Percentiles rank a stretch among this genome's conserved stretches.
These are phyloP conservation scores for Tetrao urogallus DNA, from an alignment of 2,113 vertebrate genomes.

Conservation along the genomic window DNA sequence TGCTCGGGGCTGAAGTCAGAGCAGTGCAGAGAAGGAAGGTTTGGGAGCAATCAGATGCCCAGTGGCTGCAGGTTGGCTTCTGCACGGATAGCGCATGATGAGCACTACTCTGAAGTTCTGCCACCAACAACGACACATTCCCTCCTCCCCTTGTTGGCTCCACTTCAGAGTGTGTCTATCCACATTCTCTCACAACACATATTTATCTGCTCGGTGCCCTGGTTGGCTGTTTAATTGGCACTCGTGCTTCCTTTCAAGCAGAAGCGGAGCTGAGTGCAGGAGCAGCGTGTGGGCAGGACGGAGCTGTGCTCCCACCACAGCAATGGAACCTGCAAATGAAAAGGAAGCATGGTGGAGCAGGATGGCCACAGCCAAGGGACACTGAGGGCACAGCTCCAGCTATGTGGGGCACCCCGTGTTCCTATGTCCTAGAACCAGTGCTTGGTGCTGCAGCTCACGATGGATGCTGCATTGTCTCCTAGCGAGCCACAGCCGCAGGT, in stretches of 20 bases:
- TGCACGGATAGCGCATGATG: not conserved
- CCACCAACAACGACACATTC: constrained; percentile 38
- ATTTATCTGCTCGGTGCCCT: constrained; percentile 49
- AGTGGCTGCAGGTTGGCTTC: not conserved
- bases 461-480: not conserved
- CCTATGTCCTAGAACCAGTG: rapidly evolving
- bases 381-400: not conserved
- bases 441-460: rapidly evolving
- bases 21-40: not conserved
- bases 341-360: not conserved
- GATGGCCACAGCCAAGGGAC: not conserved
- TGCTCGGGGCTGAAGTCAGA: not conserved
- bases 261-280: not conserved
- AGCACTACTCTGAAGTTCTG: not conserved
- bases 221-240: constrained; percentile 49
- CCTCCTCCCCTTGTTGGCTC: constrained; percentile 36
- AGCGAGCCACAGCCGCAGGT: not conserved
- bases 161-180: constrained; percentile 36
- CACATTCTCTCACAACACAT: constrained; percentile 4
- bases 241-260: constrained; percentile 6
- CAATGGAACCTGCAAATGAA: not conserved
- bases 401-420: not conserved
- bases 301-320: not conserved
- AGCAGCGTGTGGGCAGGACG: not conserved
- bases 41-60: not conserved